Base-by-base conservation (phyloP, 2,113 vertebrate genomes). In the Silurus glanis region DNA sequence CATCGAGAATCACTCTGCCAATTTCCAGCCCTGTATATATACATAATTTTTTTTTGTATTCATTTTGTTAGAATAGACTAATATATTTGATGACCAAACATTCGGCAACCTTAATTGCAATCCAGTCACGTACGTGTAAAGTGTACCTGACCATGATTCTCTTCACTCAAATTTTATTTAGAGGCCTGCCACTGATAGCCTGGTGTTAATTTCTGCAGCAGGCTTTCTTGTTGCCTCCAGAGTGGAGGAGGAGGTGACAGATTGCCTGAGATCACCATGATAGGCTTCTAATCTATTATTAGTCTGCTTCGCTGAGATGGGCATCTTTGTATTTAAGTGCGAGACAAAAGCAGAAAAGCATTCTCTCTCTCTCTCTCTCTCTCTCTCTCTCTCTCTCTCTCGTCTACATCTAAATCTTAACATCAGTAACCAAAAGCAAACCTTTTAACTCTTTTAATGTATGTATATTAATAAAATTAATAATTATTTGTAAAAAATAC, bases 191-290 rank as follows among this genome's bases (percentile, higher is more conserved):
- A 53, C 80, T 55, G 58, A 56, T 55, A 72, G 47, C 66, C 69
- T 69, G 14, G 53, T 82, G 85, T 56, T 86, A 72, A 86, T 86
- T 55, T 80, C 64, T 83, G 72, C 74, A 84, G 87, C 55, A 56
- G 53, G 82, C 83, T 75, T 83, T 72, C 62, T 47, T 17, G 64
- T 82, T 72, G 59, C 62, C 59, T 76, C 62, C 88, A 84, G 58
- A 84, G 58, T 12, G 45, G 86, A 85, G 82, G 61, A 62, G 82
- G 85, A 87, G 84, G 82, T 86, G 88, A 87, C 88, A 87, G 87
- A 89, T 90, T 89, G 87, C 80, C 75, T 83, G 85, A 88, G 87
- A 89, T 89, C 80, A 82, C 82, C 75, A 86, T 80, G 83, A 89
- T 88, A 87, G 66, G 82, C 61, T 86, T 81, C 80, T 51, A 45